Conservation (phyloP, 2,797 vertebrate genomes). For the Smutsia gigantea region DNA sequence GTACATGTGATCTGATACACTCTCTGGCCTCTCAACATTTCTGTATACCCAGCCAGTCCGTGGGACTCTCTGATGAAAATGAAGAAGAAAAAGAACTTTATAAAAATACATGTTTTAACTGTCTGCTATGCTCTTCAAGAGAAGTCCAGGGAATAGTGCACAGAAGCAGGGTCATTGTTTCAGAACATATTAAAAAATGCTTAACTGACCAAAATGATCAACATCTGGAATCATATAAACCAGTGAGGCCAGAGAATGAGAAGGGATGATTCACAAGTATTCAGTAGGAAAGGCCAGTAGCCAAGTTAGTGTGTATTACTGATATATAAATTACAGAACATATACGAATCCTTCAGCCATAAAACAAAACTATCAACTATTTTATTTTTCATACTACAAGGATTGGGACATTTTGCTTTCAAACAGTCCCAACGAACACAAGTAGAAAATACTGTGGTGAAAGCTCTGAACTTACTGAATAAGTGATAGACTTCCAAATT, state of each 20-base stretch:
- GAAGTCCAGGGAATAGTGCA: background rate
- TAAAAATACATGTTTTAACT: background rate
- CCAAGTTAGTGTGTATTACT: background rate
- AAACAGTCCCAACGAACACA: background rate
- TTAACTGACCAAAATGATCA: background rate
- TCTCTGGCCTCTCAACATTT: constrained; percentile 93
- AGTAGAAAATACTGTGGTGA: background rate
- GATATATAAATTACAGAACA: background rate
- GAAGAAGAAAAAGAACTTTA: background rate
- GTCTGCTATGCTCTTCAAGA: background rate
- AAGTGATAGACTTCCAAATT: background rate
- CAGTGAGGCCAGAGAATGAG: background rate
- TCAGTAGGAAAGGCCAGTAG: background rate
- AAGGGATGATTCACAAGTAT: background rate
- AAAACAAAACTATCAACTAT: background rate
- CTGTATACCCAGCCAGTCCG: constrained; percentile 98
- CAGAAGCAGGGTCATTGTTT: background rate
- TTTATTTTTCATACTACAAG: background rate
- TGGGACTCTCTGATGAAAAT: constrained; percentile 89
- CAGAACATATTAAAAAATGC: background rate
- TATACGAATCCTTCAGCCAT: background rate
- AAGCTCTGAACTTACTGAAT: background rate
- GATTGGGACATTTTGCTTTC: background rate
- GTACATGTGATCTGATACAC: constrained; percentile 99
- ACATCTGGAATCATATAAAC: background rate